Evolutionary conservation across 2,797 vertebrate species (phyloP), one percentile per base, ranked within the genome.

Genomic region (Falco concolor): DNA sequence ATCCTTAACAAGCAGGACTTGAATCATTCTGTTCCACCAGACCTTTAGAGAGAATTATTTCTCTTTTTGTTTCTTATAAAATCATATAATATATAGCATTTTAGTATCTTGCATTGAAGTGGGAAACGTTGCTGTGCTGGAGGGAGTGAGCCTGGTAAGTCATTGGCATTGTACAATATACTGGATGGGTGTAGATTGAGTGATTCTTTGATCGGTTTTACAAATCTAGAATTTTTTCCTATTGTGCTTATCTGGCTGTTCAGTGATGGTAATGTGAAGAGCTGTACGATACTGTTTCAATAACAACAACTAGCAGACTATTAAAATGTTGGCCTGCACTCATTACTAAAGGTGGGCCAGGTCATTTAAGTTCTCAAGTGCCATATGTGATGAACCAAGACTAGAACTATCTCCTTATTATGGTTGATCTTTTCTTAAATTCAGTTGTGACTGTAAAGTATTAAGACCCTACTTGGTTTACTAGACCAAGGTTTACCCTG

Each of bases 141-240:
- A 65, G n/a, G 38, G 24, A 14, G 27, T 25, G 47, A 80, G 34
- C 24, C 36, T 49, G 54, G 4, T 28, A 20, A 38, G 7, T 14
- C 19, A 21, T 0, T 61, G 36, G 19, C 32, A 7, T 50, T 68
- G 30, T 14, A 3, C 0, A 1, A 17, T 54, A 9, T 5, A 27
- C 19, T 72, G 42, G 12, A 9, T 68, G 81, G 32, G 15, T 28
- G 11, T 14, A 70, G 28, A 8, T 2, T 24, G 47, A 36, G 32
- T 11, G 52, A 54, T 56, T 77, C 56, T 80, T 49, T 47, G 23
- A 38, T 45, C 60, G 10, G 5, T 20, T 75, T 68, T 60, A 8
- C 32, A 54, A 45, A n/a, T 36, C 17, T 72, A n/a, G 53, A 72
- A 11, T 84, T 42, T 70, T 80, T 86, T 88, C 27, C 22, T 49